Evolutionary conservation across 2,888 invertebrate species (phyloP), one percentile per base, ranked within the genome.

Genomic region (Siphlonurus alternatus): DNA sequence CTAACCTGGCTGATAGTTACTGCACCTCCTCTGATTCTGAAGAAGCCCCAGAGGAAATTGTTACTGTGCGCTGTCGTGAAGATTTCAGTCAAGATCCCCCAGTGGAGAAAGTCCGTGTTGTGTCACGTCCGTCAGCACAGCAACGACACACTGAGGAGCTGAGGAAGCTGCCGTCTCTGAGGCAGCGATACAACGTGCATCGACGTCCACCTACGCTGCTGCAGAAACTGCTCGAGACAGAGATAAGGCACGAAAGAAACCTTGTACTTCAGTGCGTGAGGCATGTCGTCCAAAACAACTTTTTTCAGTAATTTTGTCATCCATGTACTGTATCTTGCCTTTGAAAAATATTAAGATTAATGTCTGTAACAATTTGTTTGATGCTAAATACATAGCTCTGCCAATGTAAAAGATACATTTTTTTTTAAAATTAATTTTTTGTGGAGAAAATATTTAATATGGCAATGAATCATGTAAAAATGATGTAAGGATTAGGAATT

Each of bases 241-340:
- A 93, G 73, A 90, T 95, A 69, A 79, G 85, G 67, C 88, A 89
- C 70, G 95, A 95, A 76, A 80, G 94, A 63, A 95, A 94, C 76
- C 79, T 89, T 61, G 80, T 95, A 62, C 79, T 93, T 25, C 94
- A 95, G 74, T 94, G 93, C 77, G 83, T 94, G 51, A 84, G 88
- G 69, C 83, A 85, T 77, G 84, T 93, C 62, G 84, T 87, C 25
- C 80, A 84, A 67, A 86, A 87, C 70, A 84, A 90, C 70, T 93
- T 86, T 74, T 90, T 92, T 76, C 80, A 79, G n/a, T 20, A 56
- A 56, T 56, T n/a, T n/a, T n/a, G n/a, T n/a, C n/a, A n/a, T n/a
- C n/a, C n/a, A n/a, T n/a, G n/a, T n/a, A n/a, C n/a, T n/a, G n/a
- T n/a, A n/a, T n/a, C n/a, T n/a, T n/a, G n/a, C n/a, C n/a, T n/a